These are phyloP conservation scores for Drymodes brunneopygia DNA, from an alignment of 2,113 vertebrate genomes.

Conservation along the genomic window DNA sequence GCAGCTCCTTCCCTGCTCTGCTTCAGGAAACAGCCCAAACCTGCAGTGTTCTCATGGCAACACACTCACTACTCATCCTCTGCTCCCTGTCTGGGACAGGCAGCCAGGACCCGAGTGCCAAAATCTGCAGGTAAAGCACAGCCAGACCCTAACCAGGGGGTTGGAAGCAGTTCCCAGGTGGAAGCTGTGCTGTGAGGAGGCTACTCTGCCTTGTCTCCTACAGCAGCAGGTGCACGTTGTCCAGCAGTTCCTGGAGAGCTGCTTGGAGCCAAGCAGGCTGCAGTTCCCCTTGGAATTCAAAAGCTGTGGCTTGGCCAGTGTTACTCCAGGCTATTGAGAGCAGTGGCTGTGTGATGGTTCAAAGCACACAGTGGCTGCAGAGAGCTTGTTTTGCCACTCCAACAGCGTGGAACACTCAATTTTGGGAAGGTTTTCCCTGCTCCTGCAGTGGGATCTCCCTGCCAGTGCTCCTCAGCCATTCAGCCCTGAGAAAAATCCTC, in stretches of 20 bases:
- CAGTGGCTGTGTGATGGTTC: neutral
- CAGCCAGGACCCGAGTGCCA: neutral
- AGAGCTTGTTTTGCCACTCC: neutral
- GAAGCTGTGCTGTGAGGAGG: neutral
- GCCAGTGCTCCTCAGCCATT: neutral
- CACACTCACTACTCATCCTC: fast-evolving
- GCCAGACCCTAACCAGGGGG: fast-evolving
- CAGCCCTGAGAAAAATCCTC: neutral
- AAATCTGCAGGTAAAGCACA: fast-evolving
- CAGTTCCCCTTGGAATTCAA: neutral
- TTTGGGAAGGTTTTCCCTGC: neutral
- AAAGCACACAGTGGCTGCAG: neutral
- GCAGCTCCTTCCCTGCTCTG: neutral
- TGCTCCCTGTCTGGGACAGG: neutral
- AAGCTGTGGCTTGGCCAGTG: neutral
- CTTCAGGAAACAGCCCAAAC: neutral
- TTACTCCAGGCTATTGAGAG: neutral
- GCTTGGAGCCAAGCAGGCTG: neutral
- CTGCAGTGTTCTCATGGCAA: neutral
- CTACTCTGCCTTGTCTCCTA: neutral
- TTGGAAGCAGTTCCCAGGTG: neutral
- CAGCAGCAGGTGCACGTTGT: fast-evolving
- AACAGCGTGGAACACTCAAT: fast-evolving
- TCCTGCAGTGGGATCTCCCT: neutral
- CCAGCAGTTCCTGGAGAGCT: neutral